phyloP scores from a whole-genome alignment of 2,113 vertebrate genomes.

The Gallinago paraguaiae region DNA sequence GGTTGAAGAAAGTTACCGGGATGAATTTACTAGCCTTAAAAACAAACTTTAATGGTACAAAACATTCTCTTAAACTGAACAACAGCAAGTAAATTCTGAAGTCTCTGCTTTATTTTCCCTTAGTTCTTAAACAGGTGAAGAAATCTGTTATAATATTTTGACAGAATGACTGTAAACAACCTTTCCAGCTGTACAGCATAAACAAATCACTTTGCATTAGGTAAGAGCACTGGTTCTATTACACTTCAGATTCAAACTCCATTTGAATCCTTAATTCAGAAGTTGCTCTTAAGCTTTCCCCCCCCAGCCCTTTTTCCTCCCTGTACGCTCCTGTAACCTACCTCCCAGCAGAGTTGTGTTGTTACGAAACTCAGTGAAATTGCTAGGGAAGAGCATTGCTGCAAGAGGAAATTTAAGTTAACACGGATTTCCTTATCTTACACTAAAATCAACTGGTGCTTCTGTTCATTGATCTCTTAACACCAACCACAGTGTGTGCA shows the following conservation, averaged over 20 bases:
- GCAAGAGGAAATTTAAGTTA: background rate
- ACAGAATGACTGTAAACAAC: background rate
- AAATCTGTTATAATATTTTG: background rate
- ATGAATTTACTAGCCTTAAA: background rate
- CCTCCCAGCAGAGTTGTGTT: background rate
- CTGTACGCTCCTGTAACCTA: background rate
- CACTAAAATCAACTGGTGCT: background rate
- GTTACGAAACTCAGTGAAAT: background rate
- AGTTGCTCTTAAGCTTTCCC: background rate
- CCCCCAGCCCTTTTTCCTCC: background rate
- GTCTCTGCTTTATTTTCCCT: background rate
- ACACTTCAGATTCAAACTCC: background rate
- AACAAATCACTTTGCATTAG: background rate
- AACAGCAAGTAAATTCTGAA: background rate
- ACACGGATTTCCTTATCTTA: background rate
- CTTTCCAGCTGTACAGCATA: background rate
- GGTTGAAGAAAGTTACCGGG: background rate
- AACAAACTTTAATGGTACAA: background rate
- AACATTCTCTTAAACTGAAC: background rate
- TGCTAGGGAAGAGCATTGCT: background rate
- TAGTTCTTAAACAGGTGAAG: background rate
- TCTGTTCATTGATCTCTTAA: background rate
- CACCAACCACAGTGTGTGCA: background rate
- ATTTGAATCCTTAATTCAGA: background rate
- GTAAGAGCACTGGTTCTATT: background rate